These are phyloP conservation scores for Oryzias woworae DNA, from an alignment of 2,113 vertebrate genomes.

Conservation along the genomic window DNA sequence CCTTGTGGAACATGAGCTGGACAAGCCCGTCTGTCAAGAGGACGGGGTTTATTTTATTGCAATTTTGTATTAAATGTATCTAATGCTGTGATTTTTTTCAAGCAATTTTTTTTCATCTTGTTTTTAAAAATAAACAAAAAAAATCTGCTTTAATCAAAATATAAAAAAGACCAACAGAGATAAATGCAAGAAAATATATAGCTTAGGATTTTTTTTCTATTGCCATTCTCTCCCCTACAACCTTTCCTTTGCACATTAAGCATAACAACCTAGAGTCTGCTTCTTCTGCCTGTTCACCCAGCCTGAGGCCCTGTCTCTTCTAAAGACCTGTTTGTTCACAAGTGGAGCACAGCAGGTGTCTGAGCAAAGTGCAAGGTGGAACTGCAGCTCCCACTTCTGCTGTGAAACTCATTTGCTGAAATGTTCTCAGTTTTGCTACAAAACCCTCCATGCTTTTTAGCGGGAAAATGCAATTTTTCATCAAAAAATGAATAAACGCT, in stretches of 20 bases:
- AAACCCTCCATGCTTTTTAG: conserved; percentile 31
- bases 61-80: conserved; percentile 13
- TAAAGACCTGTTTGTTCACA: conserved; percentile 73
- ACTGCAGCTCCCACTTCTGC: conserved; percentile 51
- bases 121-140: no score
- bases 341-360: conserved; percentile 69
- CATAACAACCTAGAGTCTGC: conserved; percentile 57
- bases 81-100: background rate
- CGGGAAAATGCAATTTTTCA: conserved; percentile 42
- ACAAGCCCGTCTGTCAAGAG: conserved; percentile 31
- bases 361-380: conserved; percentile 67
- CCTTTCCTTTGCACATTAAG: conserved; percentile 52
- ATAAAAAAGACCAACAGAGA: no score
- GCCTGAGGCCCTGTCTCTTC: conserved; percentile 65
- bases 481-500: conserved; percentile 32
- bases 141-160: no score
- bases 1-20: conserved; percentile 62
- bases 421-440: conserved; percentile 53
- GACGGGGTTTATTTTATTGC: conserved; percentile 35
- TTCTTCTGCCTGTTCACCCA: conserved; percentile 59
- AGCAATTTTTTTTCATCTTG: conserved; percentile 5
- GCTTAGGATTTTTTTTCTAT: conserved; percentile 31
- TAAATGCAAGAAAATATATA: conserved; percentile 21
- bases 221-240: conserved; percentile 45
- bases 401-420: conserved; percentile 65